Conservation (phyloP, 2,888 invertebrate species). For the Cheilosia scutellata region DNA sequence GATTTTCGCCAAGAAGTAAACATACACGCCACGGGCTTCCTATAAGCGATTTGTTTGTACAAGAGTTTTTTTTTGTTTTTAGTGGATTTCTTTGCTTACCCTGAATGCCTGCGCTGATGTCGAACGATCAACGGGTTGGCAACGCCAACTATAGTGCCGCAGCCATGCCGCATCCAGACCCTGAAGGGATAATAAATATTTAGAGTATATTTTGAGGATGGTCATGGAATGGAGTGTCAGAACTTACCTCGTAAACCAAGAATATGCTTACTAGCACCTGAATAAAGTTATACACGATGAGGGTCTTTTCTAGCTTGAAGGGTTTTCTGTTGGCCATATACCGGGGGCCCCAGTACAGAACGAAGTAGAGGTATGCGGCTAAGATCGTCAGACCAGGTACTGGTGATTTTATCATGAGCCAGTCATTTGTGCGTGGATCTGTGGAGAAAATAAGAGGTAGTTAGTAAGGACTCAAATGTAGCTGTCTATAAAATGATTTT, state of each 20-base stretch:
- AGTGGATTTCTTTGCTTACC: conserved; percentile 85
- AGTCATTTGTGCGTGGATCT: conserved; percentile 88
- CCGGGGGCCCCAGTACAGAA: conserved; percentile 91
- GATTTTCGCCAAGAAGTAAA: conserved; percentile 95
- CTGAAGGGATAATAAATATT: conserved; percentile 82
- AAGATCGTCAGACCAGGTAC: conserved; percentile 88
- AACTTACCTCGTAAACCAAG: conserved; percentile 86
- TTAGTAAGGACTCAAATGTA: neutral
- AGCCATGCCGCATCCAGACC: conserved; percentile 92
- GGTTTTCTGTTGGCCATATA: conserved; percentile 95
- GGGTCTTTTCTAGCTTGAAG: conserved; percentile 90
- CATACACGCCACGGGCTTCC: conserved; percentile 90
- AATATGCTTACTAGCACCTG: conserved; percentile 94
- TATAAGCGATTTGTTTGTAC: conserved; percentile 79
- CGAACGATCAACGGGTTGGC: conserved; percentile 96
- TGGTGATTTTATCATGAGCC: conserved; percentile 89
- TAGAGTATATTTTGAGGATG: neutral
- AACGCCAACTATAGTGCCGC: conserved; percentile 93
- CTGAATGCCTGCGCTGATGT: conserved; percentile 90
- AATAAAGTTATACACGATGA: conserved; percentile 94
- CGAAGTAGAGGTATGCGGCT: conserved; percentile 89
- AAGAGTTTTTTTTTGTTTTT: neutral
- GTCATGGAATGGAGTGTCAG: neutral
- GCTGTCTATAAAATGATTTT: too few species aligned
- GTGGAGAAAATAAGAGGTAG: neutral